Base-by-base conservation (phyloP, 2,888 invertebrate species). In the Merodon equestris region DNA sequence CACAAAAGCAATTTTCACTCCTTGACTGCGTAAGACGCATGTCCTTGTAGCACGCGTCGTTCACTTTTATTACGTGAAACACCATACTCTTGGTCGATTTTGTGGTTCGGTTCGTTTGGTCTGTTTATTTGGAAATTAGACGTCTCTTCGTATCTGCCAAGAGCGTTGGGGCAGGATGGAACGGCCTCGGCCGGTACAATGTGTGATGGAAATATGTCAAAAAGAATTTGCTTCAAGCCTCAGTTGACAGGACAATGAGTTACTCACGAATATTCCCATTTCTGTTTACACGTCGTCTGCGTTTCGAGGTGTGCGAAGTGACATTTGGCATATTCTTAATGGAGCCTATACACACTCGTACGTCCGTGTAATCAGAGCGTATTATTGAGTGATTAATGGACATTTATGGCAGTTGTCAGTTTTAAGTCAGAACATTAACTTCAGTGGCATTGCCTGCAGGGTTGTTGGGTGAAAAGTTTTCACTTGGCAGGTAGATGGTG, bases 161-260 rank as follows among this genome's bases (percentile, higher is more conserved):
- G 71, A 38, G 40, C 45, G 19, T 34, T 27, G 27, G 7, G 27
- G 7, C 27, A 4, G 7, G 27, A 27, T 27, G 27, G 27, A 27
- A 27, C 27, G 3, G 7, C 27, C 27, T 7, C 2, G 27, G 2
- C 27, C 7, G 57, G 34, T 54, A 40, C 48, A 66, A 66, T 72
- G 57, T 63, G 42, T 68, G 73, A 77, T 77, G 73, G 63, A 68
- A 77, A 68, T 77, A 63, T 77, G 77, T 77, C 77, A 77, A 73
- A 73, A 48, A 27, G 57, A 77, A 68, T 68, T 73, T 73, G 56
- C 60, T 51, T 51, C 44, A 36, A 64, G 71, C 36, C 36, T 36
- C 71, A 44, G 61, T 56, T 71, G 51, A 63, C n/a, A 60, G 45
- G 13, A 27, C 27, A 2, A 7, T 7, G 27, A 27, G 27, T 4